Base-by-base conservation (phyloP, 2,888 invertebrate species). In the Protodeltote pygarga region DNA sequence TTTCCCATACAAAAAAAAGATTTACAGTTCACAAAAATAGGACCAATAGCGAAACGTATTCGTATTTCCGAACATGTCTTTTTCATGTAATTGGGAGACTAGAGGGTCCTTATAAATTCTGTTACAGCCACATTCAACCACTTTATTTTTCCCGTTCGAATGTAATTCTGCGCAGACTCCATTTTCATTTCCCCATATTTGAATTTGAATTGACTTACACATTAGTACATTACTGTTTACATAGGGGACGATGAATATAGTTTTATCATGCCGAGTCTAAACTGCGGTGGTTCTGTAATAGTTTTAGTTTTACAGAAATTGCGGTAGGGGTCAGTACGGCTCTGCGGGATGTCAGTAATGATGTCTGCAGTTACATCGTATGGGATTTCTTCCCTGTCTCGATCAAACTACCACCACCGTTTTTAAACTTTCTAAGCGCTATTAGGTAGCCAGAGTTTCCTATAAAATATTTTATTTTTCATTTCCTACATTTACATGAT, bases 121-220 rank as follows among this genome's bases (percentile, higher is more conserved):
- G n/a, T 24, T 19, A 44, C 39, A 35, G 38, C 31, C 13, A 38
- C 29, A 44, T 48, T 33, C 47, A 20, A 9, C 47, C 39, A 38
- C 52, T 50, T 52, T 60, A 62, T 48, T 61, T 64, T 51, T 41
- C 23, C 13, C 28, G 37, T 37, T 25, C 45, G 48, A 52, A 47
- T 48, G 70, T 69, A 69, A 68, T 65, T 65, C 52, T 37, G 49
- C 48, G 29, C 47, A 37, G 19, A 9, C 48, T 46, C 45, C 51
- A 52, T 55, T 51, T 65, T 68, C 65, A 32, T 54, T 65, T 54
- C 21, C 29, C 41, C 45, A 29, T 45, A 69, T 65, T 69, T 67
- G 71, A 63, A 70, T 70, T 70, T 66, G 64, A 66, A 65, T 68
- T 68, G 69, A 45, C 46, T 65, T 38, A 46, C 39, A 45, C 44